Evolutionary conservation across 2,888 invertebrate species (phyloP), one percentile per base, ranked within the genome.

Genomic region (Scaptomyza parva): DNA sequence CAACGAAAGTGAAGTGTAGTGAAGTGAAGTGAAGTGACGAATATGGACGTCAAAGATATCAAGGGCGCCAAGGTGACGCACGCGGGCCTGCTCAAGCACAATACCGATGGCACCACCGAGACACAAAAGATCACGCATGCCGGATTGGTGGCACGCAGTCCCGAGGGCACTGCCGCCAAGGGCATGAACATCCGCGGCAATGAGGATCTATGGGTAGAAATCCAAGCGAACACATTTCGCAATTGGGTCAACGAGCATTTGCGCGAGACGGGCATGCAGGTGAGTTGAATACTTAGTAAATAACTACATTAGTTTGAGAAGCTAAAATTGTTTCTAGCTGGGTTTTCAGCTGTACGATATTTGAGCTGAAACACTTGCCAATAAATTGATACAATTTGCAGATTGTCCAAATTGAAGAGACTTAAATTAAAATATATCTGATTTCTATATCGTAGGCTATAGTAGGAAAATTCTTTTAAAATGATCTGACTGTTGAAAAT

Each of bases 201-300:
- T 89, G 97, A 98, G 92, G 97, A 98, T 89, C 95, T 97, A 41
- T 98, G 98, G 98, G 97, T 98, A 52, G 97, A 97, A 91, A 98
- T 98, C 76, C 98, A 98, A 91, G 96, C 98, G 45, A 97, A 97
- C 92, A 99, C 99, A 37, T 99, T 99, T 91, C 94, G 96, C 82
- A 99, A 99, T 92, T 99, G 99, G 99, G 97, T 98, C 87, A 99
- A 99, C 92, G 98, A 99, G 91, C 96, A 97, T 86, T 92, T 97
- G 73, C 94, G 94, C 70, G 95, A 95, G 47, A 93, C 94, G 70
- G 94, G 94, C 78, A 94, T 94, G 91, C 94, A 94, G 93, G 94
- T 94, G 91, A 91, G 90, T 87, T 20, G n/a, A 12, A 48, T 7
- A 17, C 48, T n/a, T 7, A 14, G 12, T 12, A 6, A 20, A 48